Conservation (phyloP, 2,113 vertebrate species). For the Psilopogon haemacephalus region DNA sequence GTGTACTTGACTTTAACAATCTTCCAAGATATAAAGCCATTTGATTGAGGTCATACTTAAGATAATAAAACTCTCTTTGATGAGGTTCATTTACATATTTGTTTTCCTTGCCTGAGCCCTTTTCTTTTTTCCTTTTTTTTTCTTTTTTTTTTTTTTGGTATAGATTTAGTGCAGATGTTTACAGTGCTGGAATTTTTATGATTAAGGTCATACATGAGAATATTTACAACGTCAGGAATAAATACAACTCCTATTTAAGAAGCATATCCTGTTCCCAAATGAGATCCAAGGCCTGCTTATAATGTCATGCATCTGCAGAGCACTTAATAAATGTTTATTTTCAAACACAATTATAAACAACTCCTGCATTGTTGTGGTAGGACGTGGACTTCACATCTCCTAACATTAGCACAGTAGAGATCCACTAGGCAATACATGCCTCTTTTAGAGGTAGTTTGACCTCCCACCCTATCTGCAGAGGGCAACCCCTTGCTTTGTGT, state of each 20-base stretch:
- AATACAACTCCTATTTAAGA: slow-evolving; percentile 58
- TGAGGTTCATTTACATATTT: slow-evolving; percentile 72
- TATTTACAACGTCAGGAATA: slow-evolving; percentile 59
- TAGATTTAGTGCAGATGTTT: slow-evolving; percentile 61
- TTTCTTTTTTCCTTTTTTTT: no score
- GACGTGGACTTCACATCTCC: slow-evolving; percentile 4
- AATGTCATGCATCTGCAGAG: slow-evolving; percentile 48
- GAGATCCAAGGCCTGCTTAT: slow-evolving; percentile 50
- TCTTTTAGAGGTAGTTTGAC: slow-evolving; percentile 4
- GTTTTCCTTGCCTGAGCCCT: slow-evolving; percentile 62
- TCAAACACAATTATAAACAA: slow-evolving; percentile 58
- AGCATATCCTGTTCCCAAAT: slow-evolving; percentile 57
- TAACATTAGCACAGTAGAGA: slow-evolving; percentile 20
- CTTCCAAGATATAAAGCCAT: slow-evolving; percentile 53
- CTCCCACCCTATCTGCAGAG: slow-evolving; percentile 29
- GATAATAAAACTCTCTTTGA: slow-evolving; percentile 66
- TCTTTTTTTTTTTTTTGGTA: slow-evolving; percentile 61
- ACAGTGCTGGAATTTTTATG: slow-evolving; percentile 67
- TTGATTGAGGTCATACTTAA: slow-evolving; percentile 57
- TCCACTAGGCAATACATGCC: background rate
- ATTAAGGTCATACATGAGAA: slow-evolving; percentile 63
- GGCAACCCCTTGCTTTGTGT: slow-evolving; percentile 1
- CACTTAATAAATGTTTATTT: slow-evolving; percentile 69
- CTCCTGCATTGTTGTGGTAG: background rate
- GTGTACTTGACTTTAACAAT: slow-evolving; percentile 36